phyloP scores from a whole-genome alignment of 1,140 invertebrate species.

The Diplogasteroides magnus region DNA sequence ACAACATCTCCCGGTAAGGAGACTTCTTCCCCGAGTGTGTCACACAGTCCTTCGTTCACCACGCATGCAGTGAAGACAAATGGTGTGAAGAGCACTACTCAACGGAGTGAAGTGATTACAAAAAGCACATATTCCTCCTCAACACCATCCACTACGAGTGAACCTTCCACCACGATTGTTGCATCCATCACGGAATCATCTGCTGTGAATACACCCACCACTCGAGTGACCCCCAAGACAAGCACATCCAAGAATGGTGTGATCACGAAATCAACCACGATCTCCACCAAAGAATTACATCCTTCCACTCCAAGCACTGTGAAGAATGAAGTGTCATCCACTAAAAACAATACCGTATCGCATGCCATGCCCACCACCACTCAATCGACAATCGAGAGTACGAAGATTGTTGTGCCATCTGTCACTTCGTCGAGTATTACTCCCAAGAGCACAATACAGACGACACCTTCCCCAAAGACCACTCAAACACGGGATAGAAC shows the following conservation, averaged over 20 bases:
- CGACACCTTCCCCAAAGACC: not conserved
- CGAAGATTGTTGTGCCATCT: not conserved
- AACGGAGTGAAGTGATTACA: not conserved
- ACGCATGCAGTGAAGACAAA: not conserved
- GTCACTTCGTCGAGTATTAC: not conserved
- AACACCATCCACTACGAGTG: not conserved
- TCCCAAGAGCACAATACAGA: not conserved
- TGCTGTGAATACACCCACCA: not conserved
- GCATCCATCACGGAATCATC: not conserved
- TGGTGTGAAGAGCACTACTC: not conserved
- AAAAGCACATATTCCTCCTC: too few relatives aligned
- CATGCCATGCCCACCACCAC: not conserved
- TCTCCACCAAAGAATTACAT: not conserved
- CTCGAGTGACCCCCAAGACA: not conserved
- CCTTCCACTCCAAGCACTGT: not conserved
- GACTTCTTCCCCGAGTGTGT: not conserved
- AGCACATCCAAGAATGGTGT: not conserved
- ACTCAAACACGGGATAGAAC: not conserved
- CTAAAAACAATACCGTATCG: not conserved
- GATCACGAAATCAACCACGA: not conserved
- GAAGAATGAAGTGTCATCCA: not conserved
- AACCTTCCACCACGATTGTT: not conserved
- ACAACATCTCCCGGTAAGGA: not conserved
- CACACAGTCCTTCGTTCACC: conserved; percentile 1
- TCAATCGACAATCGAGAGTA: not conserved